phyloP scores from a whole-genome alignment of 2,888 invertebrate species.

The Callyntrura guangdongensis region DNA sequence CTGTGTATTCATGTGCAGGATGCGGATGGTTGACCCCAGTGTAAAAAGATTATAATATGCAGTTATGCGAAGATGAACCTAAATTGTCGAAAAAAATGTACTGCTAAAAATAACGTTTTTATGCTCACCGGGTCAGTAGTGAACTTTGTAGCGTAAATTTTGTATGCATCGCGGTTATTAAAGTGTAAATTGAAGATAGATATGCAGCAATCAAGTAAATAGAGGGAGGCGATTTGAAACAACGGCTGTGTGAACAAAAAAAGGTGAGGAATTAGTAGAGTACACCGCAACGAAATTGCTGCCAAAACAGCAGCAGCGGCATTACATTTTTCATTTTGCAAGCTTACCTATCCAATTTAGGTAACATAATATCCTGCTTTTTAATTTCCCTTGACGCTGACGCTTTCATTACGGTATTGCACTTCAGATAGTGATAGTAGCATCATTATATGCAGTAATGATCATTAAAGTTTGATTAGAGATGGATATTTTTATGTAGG shows the following conservation, averaged over 20 bases:
- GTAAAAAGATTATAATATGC: neutral
- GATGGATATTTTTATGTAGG: too few species aligned
- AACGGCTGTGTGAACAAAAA: neutral
- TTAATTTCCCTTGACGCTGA: too few species aligned
- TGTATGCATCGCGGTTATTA: neutral
- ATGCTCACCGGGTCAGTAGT: conserved; percentile 58
- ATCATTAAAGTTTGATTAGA: too few species aligned
- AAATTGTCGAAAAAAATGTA: neutral
- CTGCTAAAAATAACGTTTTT: neutral
- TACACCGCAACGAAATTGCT: neutral
- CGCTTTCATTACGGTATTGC: too few species aligned
- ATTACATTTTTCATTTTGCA: neutral
- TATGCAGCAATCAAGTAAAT: neutral
- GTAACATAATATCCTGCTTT: neutral
- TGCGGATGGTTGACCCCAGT: conserved; percentile 13
- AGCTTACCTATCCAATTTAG: too few species aligned
- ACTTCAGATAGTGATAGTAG: too few species aligned
- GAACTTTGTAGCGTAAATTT: conserved; percentile 29
- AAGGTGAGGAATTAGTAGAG: neutral
- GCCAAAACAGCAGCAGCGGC: neutral
- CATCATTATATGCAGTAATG: too few species aligned
- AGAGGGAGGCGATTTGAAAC: too few species aligned
- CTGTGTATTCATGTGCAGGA: conserved; percentile 11
- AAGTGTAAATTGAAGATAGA: neutral
- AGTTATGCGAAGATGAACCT: conserved; percentile 33